These are phyloP conservation scores for Elysia crispata DNA, from an alignment of 2,888 invertebrate species.

Conservation along the genomic window DNA sequence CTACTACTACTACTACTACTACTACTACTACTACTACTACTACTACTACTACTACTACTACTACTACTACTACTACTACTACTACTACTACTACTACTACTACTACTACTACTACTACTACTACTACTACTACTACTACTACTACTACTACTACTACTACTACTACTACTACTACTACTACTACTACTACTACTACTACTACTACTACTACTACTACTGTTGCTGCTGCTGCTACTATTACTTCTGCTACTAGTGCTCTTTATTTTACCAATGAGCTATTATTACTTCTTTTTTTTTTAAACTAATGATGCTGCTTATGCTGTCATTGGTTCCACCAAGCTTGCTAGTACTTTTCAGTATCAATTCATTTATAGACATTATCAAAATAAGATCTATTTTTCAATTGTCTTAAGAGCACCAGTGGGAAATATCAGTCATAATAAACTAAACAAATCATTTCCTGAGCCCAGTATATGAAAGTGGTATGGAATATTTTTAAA, in stretches of 20 bases:
- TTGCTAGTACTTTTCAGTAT: too few species aligned
- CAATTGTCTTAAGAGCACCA: too few species aligned
- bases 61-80: conserved; percentile 10
- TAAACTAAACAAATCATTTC: neutral
- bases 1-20: too few species aligned
- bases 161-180: conserved; percentile 9
- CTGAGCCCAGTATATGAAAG: neutral
- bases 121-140: conserved; percentile 18
- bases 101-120: conserved; percentile 18
- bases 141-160: conserved; percentile 18
- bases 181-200: too few species aligned
- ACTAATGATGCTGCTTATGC: too few species aligned
- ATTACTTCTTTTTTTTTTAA: neutral
- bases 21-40: neutral
- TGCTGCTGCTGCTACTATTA: too few species aligned
- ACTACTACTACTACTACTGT: conserved; percentile 14
- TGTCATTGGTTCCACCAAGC: too few species aligned
- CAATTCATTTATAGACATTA: too few species aligned
- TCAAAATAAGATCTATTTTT: too few species aligned
- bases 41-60: too few species aligned
- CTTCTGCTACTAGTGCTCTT: too few species aligned
- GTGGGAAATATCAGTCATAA: neutral
- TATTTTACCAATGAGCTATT: too few species aligned
- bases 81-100: conserved; percentile 18
- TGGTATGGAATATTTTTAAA: neutral